Conservation (phyloP, 2,888 invertebrate species). For the Neria commutata region DNA sequence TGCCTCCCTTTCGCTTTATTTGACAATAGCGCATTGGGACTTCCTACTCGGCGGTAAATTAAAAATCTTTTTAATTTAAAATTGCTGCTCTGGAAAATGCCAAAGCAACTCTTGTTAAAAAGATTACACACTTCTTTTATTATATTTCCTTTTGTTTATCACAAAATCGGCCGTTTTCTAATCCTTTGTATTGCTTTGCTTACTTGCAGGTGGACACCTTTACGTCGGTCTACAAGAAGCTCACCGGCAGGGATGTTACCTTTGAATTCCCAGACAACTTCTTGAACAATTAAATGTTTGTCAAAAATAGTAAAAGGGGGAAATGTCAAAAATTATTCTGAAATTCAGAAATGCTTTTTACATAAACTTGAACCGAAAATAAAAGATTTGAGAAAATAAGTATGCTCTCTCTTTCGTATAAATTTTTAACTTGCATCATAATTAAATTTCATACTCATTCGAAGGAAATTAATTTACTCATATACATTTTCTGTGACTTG, state of each 20-base stretch:
- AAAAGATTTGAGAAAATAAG: conserved; percentile 44
- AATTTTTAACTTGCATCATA: background rate
- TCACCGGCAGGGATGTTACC: conserved; percentile 97
- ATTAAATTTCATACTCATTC: background rate
- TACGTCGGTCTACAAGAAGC: conserved; percentile 97
- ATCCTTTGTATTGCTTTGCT: background rate
- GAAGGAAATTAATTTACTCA: background rate
- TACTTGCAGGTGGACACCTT: conserved; percentile 92
- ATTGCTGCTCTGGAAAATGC: conserved; percentile 13
- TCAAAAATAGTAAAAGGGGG: conserved; percentile 23
- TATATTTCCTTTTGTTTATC: conserved; percentile 20
- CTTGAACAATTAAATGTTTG: conserved; percentile 67
- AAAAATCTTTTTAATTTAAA: conserved; percentile 30
- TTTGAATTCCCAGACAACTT: conserved; percentile 99
- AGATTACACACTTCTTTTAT: conserved; percentile 14
- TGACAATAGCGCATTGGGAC: conserved; percentile 45
- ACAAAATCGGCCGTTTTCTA: conserved; percentile 37
- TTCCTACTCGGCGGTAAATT: conserved; percentile 51
- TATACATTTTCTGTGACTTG: background rate
- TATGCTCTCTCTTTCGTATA: background rate
- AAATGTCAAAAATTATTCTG: conserved; percentile 40
- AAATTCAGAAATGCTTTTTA: conserved; percentile 48
- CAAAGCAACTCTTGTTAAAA: conserved; percentile 9
- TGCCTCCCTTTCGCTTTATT: conserved; percentile 48
- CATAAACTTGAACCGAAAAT: conserved; percentile 43